Percentiles rank a stretch among this genome's conserved stretches.
Conservation (phyloP, 2,888 invertebrate genomes). For the Mythimna lalbum region DNA sequence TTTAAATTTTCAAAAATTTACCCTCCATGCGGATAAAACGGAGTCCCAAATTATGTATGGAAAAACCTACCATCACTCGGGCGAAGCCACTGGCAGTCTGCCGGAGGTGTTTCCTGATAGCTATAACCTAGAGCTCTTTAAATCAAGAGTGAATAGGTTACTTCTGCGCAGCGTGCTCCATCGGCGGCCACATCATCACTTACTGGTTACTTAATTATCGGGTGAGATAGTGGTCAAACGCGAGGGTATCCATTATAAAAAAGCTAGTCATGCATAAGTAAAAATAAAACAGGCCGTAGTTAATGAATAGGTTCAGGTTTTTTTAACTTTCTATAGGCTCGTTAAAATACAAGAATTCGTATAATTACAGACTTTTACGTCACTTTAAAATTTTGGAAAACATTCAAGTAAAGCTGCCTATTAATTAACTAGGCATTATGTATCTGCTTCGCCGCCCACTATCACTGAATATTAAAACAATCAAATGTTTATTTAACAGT, state of each 20-base stretch:
- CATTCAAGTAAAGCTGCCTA: background rate
- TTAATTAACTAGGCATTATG: constrained; percentile 12
- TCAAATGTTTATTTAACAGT: background rate
- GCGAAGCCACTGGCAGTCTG: no score
- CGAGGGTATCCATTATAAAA: no score
- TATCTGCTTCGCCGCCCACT: background rate
- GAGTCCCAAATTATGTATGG: background rate
- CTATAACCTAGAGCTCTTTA: no score
- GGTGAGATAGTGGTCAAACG: no score
- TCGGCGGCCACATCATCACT: no score
- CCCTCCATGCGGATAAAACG: no score
- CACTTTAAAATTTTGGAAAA: background rate
- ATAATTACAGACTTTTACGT: constrained; percentile 2
- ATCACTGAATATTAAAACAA: constrained; percentile 6
- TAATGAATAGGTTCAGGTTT: background rate
- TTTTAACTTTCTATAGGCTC: background rate
- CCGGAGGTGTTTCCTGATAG: no score
- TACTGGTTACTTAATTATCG: no score
- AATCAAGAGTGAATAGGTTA: no score
- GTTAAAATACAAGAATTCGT: constrained; percentile 1
- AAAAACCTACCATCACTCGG: background rate
- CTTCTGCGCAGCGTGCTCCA: no score
- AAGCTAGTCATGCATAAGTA: background rate
- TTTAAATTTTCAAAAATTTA: no score
- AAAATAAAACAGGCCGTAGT: background rate